A percentile compares a stretch with the other conserved stretches of the same genome.
These are phyloP conservation scores for Yasuhikotakia modesta DNA, from an alignment of 2,797 vertebrate genomes.

Conservation along the genomic window DNA sequence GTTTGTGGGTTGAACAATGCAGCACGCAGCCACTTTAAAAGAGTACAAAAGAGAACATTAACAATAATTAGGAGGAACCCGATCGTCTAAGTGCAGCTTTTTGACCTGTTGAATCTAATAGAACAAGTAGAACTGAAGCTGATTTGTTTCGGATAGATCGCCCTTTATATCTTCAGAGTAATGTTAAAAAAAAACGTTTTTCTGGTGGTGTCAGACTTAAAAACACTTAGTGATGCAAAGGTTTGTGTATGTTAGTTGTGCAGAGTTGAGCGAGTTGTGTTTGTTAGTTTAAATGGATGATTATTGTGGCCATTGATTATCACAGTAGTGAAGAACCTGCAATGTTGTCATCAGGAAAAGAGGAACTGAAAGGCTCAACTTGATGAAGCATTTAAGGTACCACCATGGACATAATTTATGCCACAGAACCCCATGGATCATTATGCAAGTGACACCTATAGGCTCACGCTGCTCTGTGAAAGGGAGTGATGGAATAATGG, in stretches of 20 bases:
- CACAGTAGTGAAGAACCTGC: neutral
- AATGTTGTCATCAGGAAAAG: too few relatives aligned
- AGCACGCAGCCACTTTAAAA: neutral
- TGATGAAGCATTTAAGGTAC: constrained; percentile 10
- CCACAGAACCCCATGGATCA: constrained; percentile 25
- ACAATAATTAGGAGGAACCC: constrained; percentile 18
- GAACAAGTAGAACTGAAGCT: neutral
- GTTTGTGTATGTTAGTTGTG: neutral
- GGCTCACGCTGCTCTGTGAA: neutral
- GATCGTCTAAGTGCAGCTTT: neutral
- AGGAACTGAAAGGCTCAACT: neutral
- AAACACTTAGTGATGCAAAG: neutral
- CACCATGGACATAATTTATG: constrained; percentile 21
- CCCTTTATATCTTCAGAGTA: too few relatives aligned
- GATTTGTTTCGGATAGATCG: neutral
- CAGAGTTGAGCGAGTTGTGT: neutral
- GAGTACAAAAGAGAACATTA: constrained; percentile 13
- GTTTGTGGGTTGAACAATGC: constrained; percentile 5
- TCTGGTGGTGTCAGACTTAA: neutral
- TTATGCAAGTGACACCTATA: constrained; percentile 15
- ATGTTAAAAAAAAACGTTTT: too few relatives aligned
- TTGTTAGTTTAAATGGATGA: neutral
- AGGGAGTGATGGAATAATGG: constrained; percentile 36
- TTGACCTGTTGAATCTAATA: constrained; percentile 9
- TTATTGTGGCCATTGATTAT: neutral